Conservation (phyloP, 2,797 vertebrate genomes). For the Pelobates cultripes region DNA sequence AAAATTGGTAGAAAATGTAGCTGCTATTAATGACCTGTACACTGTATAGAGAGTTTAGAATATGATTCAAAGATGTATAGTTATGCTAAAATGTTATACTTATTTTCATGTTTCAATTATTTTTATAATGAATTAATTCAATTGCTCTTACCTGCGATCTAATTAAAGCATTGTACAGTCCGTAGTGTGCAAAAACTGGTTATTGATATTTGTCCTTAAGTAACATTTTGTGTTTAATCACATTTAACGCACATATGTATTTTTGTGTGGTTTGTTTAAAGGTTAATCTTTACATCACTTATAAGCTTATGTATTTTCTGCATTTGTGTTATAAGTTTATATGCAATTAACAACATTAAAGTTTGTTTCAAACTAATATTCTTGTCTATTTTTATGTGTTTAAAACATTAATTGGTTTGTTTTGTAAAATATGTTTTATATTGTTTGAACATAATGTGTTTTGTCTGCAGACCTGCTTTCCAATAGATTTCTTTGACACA, state of each 20-base stretch:
- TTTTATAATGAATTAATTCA: slow-evolving; percentile 66
- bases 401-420: no score
- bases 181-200: not conserved
- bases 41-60: slow-evolving; percentile 60
- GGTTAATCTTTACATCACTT: slow-evolving; percentile 7
- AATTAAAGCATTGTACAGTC: not conserved
- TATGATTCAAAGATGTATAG: slow-evolving; percentile 62
- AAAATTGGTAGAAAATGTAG: not conserved
- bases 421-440: no score
- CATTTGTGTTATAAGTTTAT: not conserved
- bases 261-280: not conserved
- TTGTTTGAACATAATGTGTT: no score
- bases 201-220: not conserved
- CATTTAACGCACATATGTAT: not conserved
- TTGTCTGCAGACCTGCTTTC: no score
- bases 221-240: not conserved
- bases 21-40: slow-evolving; percentile 11
- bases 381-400: no score
- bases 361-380: slow-evolving; percentile 8
- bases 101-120: slow-evolving; percentile 72
- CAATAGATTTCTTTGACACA: no score
- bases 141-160: not conserved
- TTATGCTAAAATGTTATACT: slow-evolving; percentile 65
- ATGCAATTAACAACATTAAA: slow-evolving; percentile 25
- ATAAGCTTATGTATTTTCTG: slow-evolving; percentile 8